Evolutionary conservation across 1,140 invertebrate genomes (phyloP), one percentile per base, ranked within the genome.

Genomic region (Drosophila repletoides): DNA sequence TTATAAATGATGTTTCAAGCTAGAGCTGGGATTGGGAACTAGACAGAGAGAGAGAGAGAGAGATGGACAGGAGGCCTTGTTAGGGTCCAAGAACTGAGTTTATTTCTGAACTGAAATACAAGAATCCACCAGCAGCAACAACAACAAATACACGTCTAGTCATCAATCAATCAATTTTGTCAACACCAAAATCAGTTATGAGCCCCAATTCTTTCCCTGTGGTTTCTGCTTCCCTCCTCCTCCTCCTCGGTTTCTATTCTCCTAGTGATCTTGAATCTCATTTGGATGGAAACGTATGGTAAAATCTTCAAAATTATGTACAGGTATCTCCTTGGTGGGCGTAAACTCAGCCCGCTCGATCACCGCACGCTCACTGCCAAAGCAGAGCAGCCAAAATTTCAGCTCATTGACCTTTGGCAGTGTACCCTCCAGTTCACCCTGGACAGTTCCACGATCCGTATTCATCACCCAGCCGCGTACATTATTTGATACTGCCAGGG

Each of bases 401-500:
- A 95, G 93, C 66, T 91, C 88, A 9, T 90, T 90, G 9, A 94
- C 88, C 43, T 91, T 91, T 0, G 91, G 84, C 28, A 89, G 69
- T 0, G 90, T 75, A 7, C 94, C 94, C 90, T 95, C 93, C 10
- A 94, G 65, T 55, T 91, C 89, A 1, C 94, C 94, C 31, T 92
- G 79, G 0, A 95, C 94, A 5, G 94, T 94, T 0, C 92, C 92
- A 59, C 90, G 75, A 3, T 91, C 73, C 2, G 94, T 94, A 75
- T 95, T 95, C 91, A 92, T 93, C 43, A 93, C 93, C 93, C 93
- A 95, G 38, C 94, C 94, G 66, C 92, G 92, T 1, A 95, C 74
- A 2, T 92, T 91, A 0, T 93, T 88, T 33, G 91, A 84, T 1
- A 87, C 88, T 3, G 93, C 94, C 80, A 92, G 91, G 26, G 89